Percentiles rank a stretch among this genome's conserved stretches.
These are phyloP conservation scores for Phyllotreta striolata DNA, from an alignment of 2,888 invertebrate species.

Conservation along the genomic window DNA sequence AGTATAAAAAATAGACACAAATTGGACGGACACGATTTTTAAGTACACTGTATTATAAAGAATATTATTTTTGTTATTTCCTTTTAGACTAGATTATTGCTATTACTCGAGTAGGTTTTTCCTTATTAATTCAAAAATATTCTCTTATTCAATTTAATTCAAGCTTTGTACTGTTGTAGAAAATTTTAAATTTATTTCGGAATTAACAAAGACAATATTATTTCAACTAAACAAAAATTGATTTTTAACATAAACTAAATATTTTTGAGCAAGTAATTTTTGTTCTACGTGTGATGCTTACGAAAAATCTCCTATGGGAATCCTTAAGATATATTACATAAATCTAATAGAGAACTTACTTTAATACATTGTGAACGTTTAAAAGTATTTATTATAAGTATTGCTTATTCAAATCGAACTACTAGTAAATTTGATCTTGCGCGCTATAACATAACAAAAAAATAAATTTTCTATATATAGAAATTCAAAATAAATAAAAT, in stretches of 20 bases:
- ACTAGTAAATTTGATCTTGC: conserved; percentile 15
- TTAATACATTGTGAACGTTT: conserved; percentile 16
- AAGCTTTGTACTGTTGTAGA: neutral
- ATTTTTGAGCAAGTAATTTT: conserved; percentile 5
- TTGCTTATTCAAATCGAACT: conserved; percentile 9
- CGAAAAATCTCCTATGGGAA: neutral
- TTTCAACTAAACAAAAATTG: conserved; percentile 3
- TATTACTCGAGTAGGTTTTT: too few relatives aligned
- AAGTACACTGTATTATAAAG: conserved; percentile 38
- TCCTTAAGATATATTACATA: conserved; percentile 12
- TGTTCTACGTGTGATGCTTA: neutral
- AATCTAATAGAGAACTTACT: conserved; percentile 12
- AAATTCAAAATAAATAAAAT: conserved; percentile 13
- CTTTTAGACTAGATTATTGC: neutral
- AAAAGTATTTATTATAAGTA: conserved; percentile 2
- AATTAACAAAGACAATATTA: conserved; percentile 4
- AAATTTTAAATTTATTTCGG: neutral
- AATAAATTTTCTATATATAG: neutral
- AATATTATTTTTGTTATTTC: too few relatives aligned
- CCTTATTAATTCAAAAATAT: too few relatives aligned
- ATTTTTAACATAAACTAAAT: conserved; percentile 1
- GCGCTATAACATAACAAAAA: conserved; percentile 2
- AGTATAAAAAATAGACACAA: conserved; percentile 38
- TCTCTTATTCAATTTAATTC: neutral
- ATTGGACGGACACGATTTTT: conserved; percentile 44